These are phyloP conservation scores for Pseudopipra pipra DNA, from an alignment of 2,113 vertebrate genomes.

Conservation along the genomic window DNA sequence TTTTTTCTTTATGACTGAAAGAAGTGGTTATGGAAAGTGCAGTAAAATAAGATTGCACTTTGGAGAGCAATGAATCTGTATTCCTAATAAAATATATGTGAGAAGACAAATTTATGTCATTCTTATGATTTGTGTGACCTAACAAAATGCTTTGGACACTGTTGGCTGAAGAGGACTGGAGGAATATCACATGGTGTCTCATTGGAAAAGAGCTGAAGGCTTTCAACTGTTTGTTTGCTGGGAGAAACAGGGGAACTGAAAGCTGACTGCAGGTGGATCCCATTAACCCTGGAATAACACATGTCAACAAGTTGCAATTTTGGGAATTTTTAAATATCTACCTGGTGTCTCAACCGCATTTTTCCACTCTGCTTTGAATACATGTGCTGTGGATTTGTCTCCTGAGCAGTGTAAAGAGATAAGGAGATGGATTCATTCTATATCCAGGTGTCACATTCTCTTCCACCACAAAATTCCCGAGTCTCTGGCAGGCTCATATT, in stretches of 20 bases:
- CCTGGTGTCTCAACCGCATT: not conserved
- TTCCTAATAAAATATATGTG: not conserved
- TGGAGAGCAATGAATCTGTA: not conserved
- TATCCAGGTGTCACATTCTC: not conserved
- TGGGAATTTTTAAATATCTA: not conserved
- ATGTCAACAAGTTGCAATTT: slow-evolving; percentile 15
- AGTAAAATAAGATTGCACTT: not conserved
- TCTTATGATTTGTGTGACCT: not conserved
- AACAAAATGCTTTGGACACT: not conserved
- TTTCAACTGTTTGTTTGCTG: not conserved
- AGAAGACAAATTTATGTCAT: not conserved
- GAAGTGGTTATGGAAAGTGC: not conserved
- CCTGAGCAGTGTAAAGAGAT: not conserved
- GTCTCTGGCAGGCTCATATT: not conserved
- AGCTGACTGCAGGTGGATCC: slow-evolving; percentile 47
- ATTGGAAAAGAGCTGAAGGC: not conserved
- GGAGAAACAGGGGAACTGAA: not conserved
- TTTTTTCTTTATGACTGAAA: not conserved
- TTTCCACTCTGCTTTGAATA: not conserved
- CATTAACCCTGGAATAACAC: slow-evolving; percentile 48
- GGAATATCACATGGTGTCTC: not conserved
- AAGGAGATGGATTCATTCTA: not conserved
- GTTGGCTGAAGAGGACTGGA: not conserved
- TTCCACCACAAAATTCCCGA: not conserved
- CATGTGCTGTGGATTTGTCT: not conserved